Base-by-base conservation (phyloP, 2,113 vertebrate genomes). In the Diphyllodes magnificus region DNA sequence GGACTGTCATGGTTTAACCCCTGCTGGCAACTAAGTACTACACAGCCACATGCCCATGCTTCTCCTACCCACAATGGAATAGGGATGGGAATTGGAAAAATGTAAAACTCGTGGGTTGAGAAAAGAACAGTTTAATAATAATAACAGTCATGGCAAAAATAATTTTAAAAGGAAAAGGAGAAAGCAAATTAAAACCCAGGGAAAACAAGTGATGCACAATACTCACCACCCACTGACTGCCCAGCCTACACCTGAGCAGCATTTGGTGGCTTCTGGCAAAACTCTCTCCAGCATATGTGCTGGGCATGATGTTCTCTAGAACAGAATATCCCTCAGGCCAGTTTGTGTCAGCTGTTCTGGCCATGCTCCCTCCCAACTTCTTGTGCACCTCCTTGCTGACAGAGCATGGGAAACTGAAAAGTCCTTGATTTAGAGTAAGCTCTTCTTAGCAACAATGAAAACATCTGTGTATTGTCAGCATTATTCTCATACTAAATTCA, bases 91-190 rank as follows among this genome's bases (percentile, higher is more conserved):
- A 47, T 1, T 61, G 25, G 40, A 28, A 90, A 69, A 83, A 54
- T 0, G 2, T 49, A 33, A 49, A 69, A 69, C 6, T 11, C 0
- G 2, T 42, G 19, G 47, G 30, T 16, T 82, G 40, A 76, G 27
- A 42, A 54, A 27, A 47, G 30, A 69, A 22, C 10, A 35, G 10
- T 42, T 82, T 69, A 63, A 42, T 61, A 45, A 53, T 53, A 61
- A 47, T 31, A 17, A 35, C 21, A 39, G n/a, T 35, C 10, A 27
- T 37, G 31, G 21, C 33, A 61, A 82, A 90, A 90, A 69, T 56
- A 90, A 61, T 54, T 69, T 73, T 0, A 42, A 82, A 69, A 31
- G 17, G 30, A 63, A 69, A 42, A 82, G 22, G n/a, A 82, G 28
- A 82, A 60, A 60, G 11, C 25, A 35, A 76, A 75, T 44, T 39